phyloP scores from a whole-genome alignment of 2,888 invertebrate genomes.

The Deilephila elpenor region DNA sequence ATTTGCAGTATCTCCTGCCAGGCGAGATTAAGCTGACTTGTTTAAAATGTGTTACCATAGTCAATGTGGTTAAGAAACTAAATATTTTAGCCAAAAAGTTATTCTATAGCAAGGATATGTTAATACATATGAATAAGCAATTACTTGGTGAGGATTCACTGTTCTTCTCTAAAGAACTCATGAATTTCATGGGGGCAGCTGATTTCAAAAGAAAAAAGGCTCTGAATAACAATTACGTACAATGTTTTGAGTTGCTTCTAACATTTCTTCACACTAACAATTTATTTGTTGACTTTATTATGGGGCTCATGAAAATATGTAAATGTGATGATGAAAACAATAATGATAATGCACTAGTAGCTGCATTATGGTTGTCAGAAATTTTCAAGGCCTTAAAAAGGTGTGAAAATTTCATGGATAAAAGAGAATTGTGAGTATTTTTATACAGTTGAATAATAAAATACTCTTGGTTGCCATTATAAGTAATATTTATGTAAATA shows the following conservation, averaged over 20 bases:
- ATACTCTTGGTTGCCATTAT: background rate
- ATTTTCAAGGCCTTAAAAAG: conserved; percentile 74
- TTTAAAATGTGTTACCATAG: conserved; percentile 62
- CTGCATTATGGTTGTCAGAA: conserved; percentile 83
- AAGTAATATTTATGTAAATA: no score
- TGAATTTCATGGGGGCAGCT: conserved; percentile 56
- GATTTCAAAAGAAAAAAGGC: conserved; percentile 52
- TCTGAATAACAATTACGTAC: conserved; percentile 61
- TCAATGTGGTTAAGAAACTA: conserved; percentile 57
- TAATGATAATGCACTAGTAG: conserved; percentile 62
- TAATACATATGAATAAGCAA: conserved; percentile 55
- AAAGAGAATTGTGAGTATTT: conserved; percentile 60
- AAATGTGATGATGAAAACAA: conserved; percentile 57
- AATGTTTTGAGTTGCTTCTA: conserved; percentile 83
- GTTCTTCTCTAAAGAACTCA: conserved; percentile 67
- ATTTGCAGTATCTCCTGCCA: conserved; percentile 68
- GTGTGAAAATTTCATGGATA: conserved; percentile 62
- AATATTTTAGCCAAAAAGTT: conserved; percentile 59
- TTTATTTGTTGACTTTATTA: conserved; percentile 75
- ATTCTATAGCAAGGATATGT: conserved; percentile 54
- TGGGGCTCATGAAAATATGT: conserved; percentile 73
- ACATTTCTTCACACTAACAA: conserved; percentile 80
- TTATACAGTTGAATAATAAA: background rate
- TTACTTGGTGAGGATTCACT: conserved; percentile 67
- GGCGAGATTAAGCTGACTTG: conserved; percentile 63